phyloP scores from a whole-genome alignment of 1,140 invertebrate genomes.

The Drosophila neocordata region DNA sequence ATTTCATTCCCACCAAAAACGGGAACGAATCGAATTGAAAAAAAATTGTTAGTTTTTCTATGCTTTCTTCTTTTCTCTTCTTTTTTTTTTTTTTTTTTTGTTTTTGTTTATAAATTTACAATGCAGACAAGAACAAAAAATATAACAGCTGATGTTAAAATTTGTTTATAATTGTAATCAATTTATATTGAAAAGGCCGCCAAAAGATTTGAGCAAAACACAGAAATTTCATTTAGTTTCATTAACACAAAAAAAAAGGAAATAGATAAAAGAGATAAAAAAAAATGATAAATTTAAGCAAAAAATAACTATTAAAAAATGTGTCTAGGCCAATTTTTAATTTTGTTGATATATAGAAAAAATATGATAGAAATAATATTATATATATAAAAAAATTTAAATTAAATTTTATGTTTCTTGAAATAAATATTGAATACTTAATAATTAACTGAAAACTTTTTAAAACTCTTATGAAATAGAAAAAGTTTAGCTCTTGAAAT shows the following conservation, averaged over 20 bases:
- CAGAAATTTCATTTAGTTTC: slow-evolving; percentile 33
- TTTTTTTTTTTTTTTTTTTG: slow-evolving; percentile 24
- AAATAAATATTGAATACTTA: too few relatives aligned
- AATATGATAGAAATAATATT: too few relatives aligned
- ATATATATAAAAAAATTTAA: too few relatives aligned
- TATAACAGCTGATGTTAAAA: slow-evolving; percentile 26
- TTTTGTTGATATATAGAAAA: too few relatives aligned
- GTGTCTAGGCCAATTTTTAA: too few relatives aligned
- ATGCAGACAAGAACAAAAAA: slow-evolving; percentile 3
- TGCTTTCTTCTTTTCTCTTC: neutral
- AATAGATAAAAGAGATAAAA: neutral
- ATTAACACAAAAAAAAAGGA: slow-evolving; percentile 13
- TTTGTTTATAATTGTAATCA: slow-evolving; percentile 42
- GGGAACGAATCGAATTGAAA: neutral
- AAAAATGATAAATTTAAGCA: neutral
- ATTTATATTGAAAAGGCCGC: slow-evolving; percentile 1
- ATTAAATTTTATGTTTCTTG: too few relatives aligned
- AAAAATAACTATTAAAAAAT: too few relatives aligned
- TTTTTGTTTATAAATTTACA: slow-evolving; percentile 37
- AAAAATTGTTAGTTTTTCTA: slow-evolving; percentile 1
- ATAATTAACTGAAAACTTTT: too few relatives aligned
- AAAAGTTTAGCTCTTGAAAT: too few relatives aligned
- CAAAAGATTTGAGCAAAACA: slow-evolving; percentile 29
- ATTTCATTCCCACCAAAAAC: neutral
- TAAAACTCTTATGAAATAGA: too few relatives aligned